A percentile compares a stretch with the other conserved stretches of the same genome.
These are phyloP conservation scores for Callaeas wilsoni DNA, from an alignment of 2,113 vertebrate genomes.

Conservation along the genomic window DNA sequence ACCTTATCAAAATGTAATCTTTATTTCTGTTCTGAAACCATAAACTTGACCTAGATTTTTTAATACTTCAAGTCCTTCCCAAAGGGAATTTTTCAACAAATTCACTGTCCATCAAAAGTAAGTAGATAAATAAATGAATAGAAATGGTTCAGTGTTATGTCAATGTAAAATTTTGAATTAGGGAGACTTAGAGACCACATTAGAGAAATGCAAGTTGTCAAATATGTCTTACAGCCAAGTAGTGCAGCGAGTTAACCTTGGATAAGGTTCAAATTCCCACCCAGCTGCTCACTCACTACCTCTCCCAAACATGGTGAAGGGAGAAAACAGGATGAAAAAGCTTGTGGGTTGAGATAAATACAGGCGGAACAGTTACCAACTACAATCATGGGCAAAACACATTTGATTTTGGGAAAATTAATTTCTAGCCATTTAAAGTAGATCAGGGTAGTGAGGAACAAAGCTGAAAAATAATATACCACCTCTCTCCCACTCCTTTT, in stretches of 20 bases:
- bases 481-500: accelerated
- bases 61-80: not conserved
- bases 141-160: not conserved
- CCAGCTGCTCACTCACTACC: not conserved
- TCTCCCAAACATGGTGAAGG: accelerated
- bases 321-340: not conserved
- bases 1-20: not conserved
- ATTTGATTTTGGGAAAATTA: not conserved
- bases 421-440: not conserved
- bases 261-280: not conserved
- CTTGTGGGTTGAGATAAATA: not conserved
- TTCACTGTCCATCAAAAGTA: not conserved
- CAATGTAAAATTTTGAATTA: not conserved
- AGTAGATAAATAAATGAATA: not conserved
- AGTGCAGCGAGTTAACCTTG: accelerated
- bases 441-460: not conserved
- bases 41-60: slow-evolving; percentile 26
- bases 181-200: not conserved
- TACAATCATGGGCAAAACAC: not conserved
- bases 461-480: not conserved
- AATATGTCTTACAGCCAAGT: not conserved
- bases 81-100: slow-evolving; percentile 1
- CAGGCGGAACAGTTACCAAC: not conserved
- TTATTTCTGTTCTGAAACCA: not conserved
- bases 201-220: not conserved